Base-by-base conservation (phyloP, 2,888 invertebrate species). In the Mythimna loreyi region DNA sequence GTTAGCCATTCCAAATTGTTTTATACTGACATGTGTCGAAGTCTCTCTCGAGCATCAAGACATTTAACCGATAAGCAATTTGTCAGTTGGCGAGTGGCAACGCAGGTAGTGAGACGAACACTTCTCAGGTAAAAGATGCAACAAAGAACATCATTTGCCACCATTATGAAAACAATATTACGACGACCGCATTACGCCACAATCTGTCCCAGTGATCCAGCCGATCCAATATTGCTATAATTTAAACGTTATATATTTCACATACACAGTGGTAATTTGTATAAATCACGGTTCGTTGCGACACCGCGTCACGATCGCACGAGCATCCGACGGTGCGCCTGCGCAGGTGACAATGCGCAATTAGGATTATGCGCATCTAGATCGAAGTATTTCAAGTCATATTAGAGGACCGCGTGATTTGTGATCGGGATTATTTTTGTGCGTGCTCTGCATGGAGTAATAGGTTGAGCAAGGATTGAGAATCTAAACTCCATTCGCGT, bases 251-350 rank as follows among this genome's bases (percentile, higher is more conserved):
- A 87, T 89, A 90, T 90, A 90, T 90, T 87, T 87, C 87, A 84
- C 88, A 88, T 87, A 88, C 86, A 87, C 86, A 85, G 81, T 82
- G 83, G 87, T 90, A 90, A 92, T 92, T 92, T 91, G 90, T 90
- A 91, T 92, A 92, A 91, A 91, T 91, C 90, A 90, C 87, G 84
- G 85, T 81, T 86, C 87, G 87, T 90, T 88, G 91, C 92, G 86
- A 88, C 89, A 87, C 80, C 52, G 76, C 81, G 83, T 92, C 94
- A 92, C 93, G 93, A 90, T 84, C 86, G 90, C 94, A 92, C 92
- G 93, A 91, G 87, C 79, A 85, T 84, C 84, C 84, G 79, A 65
- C 78, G 82, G 78, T 72, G 74, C 68, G 74, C 62, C 58, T 2
- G 75, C 73, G 69, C 85, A 85, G 82, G 86, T 84, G 87, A 93